A percentile compares a stretch with the other conserved stretches of the same genome.
These are phyloP conservation scores for Abrostola triplasia DNA, from an alignment of 2,888 invertebrate genomes.

Conservation along the genomic window DNA sequence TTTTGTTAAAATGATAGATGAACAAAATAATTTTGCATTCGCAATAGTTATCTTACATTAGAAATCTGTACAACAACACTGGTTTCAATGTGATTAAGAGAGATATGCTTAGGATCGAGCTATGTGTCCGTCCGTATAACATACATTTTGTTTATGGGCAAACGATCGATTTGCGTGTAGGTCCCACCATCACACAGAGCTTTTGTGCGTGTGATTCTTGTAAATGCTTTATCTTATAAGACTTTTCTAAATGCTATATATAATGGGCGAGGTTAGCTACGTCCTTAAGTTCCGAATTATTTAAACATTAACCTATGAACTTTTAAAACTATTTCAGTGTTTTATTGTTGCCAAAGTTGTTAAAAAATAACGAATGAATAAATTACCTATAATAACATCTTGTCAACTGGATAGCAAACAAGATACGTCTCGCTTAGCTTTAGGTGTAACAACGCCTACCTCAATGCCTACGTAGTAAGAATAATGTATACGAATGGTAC, in stretches of 20 bases:
- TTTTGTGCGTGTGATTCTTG: not conserved
- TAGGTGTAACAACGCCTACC: conserved; percentile 2
- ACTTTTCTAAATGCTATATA: not conserved
- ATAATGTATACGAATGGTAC: not conserved
- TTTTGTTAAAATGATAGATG: too few species aligned
- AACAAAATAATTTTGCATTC: too few species aligned
- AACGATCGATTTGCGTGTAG: not conserved
- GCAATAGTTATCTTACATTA: too few species aligned
- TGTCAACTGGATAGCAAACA: too few species aligned
- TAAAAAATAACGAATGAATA: too few species aligned
- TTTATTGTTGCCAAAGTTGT: not conserved
- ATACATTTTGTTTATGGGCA: not conserved
- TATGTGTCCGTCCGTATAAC: not conserved
- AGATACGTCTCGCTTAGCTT: conserved; percentile 6
- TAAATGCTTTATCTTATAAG: not conserved
- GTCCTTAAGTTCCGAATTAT: not conserved
- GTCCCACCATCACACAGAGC: not conserved
- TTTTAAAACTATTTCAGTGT: not conserved
- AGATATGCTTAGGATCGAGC: too few species aligned
- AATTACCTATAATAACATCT: too few species aligned
- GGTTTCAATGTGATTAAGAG: too few species aligned
- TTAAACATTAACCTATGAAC: not conserved
- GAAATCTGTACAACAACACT: too few species aligned
- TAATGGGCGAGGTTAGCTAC: not conserved
- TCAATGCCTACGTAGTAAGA: conserved; percentile 13